These are phyloP conservation scores for Drosophila paucipuncta DNA, from an alignment of 2,888 invertebrate species.

Conservation along the genomic window DNA sequence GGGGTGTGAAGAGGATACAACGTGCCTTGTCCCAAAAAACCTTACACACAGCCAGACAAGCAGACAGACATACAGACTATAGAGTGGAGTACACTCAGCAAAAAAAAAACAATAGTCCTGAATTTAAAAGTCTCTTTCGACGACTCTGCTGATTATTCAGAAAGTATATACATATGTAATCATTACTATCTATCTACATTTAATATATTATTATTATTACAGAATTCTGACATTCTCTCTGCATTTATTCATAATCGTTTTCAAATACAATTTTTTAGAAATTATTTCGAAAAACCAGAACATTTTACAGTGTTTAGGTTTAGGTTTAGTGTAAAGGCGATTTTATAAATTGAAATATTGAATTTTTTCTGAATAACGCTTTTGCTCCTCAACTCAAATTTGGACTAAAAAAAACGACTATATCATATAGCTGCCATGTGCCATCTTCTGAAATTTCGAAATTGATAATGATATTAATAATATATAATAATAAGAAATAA, in stretches of 20 bases:
- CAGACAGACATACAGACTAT: conserved; percentile 7
- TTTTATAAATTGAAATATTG: not conserved
- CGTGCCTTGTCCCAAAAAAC: conserved; percentile 13
- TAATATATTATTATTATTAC: not conserved
- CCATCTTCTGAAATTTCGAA: not conserved
- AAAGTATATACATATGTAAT: not conserved
- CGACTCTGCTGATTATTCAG: not conserved
- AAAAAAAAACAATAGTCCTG: not conserved
- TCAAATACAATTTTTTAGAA: not conserved
- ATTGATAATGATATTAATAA: not conserved
- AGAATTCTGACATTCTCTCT: not conserved
- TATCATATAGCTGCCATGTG: not conserved
- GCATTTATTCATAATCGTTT: not conserved
- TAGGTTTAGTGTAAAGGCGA: not conserved
- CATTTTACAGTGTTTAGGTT: not conserved
- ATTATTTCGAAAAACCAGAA: not conserved
- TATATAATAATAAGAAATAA: not conserved
- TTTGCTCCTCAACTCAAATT: not conserved
- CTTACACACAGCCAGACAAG: conserved; percentile 39
- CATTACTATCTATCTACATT: not conserved
- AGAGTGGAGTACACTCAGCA: not conserved
- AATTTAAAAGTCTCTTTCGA: not conserved
- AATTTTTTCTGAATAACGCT: not conserved
- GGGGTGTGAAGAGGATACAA: conserved; percentile 4
- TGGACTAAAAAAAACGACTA: not conserved